A percentile compares a stretch with the other conserved stretches of the same genome.
These are phyloP conservation scores for Pseudopodoces humilis DNA, from an alignment of 2,113 vertebrate species.

Conservation along the genomic window DNA sequence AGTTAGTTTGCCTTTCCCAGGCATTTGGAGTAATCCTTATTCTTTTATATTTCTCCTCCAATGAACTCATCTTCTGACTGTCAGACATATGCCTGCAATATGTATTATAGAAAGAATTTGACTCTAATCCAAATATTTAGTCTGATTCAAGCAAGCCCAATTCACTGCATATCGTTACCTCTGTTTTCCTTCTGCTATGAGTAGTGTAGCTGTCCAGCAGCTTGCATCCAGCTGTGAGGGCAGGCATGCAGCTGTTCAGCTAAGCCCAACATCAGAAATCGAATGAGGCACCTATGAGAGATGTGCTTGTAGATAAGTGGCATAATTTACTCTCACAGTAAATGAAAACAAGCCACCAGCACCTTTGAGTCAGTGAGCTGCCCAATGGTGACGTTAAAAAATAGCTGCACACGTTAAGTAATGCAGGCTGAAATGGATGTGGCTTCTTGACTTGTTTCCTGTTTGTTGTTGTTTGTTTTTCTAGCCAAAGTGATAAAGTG, in stretches of 20 bases:
- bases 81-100: neutral
- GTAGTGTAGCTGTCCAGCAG: constrained; percentile 24
- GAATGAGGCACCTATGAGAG: constrained; percentile 6
- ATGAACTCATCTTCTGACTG: neutral
- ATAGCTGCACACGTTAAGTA: neutral
- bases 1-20: neutral
- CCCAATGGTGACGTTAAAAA: neutral
- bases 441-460: neutral
- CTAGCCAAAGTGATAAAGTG: neutral
- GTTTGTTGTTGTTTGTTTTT: neutral
- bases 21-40: neutral
- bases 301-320: neutral
- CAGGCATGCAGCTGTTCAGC: neutral
- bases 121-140: constrained; percentile 67
- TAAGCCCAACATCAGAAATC: neutral
- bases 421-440: neutral
- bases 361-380: neutral
- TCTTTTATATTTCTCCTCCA: neutral
- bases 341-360: neutral
- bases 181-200: neutral
- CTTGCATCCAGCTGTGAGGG: constrained; percentile 29
- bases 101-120: constrained; percentile 25
- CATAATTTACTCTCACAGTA: neutral
- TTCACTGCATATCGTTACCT: constrained; percentile 29
- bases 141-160: constrained; percentile 21